These are phyloP conservation scores for Plodia interpunctella DNA, from an alignment of 1,140 invertebrate species.

Conservation along the genomic window DNA sequence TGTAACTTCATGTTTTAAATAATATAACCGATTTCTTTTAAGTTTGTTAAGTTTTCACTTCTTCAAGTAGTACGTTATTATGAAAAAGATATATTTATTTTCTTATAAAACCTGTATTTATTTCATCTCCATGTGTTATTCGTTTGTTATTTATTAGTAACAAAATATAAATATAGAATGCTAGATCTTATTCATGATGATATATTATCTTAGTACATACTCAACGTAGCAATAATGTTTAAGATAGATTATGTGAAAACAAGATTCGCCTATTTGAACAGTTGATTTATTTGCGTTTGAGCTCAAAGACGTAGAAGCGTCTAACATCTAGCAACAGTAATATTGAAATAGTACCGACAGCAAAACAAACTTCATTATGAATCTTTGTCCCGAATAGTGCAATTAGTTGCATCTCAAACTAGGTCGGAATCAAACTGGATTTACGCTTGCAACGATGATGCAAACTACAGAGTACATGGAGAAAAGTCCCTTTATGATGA, in stretches of 20 bases:
- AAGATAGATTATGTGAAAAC: not conserved
- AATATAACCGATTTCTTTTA: too few relatives aligned
- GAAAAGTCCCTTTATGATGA: not conserved
- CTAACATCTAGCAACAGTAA: not conserved
- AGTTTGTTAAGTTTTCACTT: too few relatives aligned
- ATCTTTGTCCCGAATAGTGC: slow-evolving; percentile 2
- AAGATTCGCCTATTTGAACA: not conserved
- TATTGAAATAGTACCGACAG: not conserved
- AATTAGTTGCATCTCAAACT: not conserved
- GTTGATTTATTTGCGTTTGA: slow-evolving; percentile 4
- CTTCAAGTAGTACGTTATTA: too few relatives aligned
- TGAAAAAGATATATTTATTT: too few relatives aligned
- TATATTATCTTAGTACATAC: not conserved
- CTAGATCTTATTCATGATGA: too few relatives aligned
- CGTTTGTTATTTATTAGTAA: too few relatives aligned
- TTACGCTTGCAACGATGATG: not conserved
- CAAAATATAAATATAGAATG: too few relatives aligned
- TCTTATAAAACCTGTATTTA: too few relatives aligned
- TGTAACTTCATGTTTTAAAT: too few relatives aligned
- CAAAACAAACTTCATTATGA: slow-evolving; percentile 4
- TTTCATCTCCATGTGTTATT: too few relatives aligned
- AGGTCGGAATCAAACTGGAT: not conserved
- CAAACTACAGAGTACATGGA: not conserved
- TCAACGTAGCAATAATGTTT: too few relatives aligned
- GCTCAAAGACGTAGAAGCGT: not conserved